These are phyloP conservation scores for Lasioglossum figueresi DNA, from an alignment of 2,888 invertebrate species.

Conservation along the genomic window DNA sequence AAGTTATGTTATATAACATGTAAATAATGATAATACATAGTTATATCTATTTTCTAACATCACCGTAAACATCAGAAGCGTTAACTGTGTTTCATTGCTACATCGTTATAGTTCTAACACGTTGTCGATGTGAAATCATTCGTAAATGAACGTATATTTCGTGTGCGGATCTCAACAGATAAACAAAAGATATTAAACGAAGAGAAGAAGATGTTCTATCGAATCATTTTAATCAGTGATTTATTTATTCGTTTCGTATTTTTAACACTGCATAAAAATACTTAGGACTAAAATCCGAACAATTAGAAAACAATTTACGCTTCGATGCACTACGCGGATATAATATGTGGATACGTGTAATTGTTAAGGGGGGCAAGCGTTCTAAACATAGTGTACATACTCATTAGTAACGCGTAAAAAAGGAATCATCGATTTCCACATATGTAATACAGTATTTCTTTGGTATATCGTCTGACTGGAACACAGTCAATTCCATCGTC, in stretches of 20 bases:
- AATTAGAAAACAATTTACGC: slow-evolving; percentile 26
- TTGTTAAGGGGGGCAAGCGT: slow-evolving; percentile 6
- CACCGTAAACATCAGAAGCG: slow-evolving; percentile 71
- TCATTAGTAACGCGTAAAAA: slow-evolving; percentile 26
- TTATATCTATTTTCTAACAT: slow-evolving; percentile 68
- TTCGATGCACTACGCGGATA: slow-evolving; percentile 34
- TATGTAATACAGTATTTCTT: slow-evolving; percentile 38
- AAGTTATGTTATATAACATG: slow-evolving; percentile 38
- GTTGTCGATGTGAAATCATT: slow-evolving; percentile 20
- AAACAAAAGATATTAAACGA: not conserved
- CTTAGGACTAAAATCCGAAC: slow-evolving; percentile 14
- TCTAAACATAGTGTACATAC: slow-evolving; percentile 23
- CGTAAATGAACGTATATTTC: not conserved
- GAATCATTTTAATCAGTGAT: not conserved
- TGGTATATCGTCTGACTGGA: slow-evolving; percentile 25
- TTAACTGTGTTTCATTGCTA: slow-evolving; percentile 48
- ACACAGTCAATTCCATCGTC: slow-evolving; percentile 17
- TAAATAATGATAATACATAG: slow-evolving; percentile 55
- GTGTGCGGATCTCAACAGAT: slow-evolving; percentile 4
- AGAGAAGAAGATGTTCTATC: not conserved
- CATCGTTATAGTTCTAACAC: slow-evolving; percentile 26
- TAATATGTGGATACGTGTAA: slow-evolving; percentile 14
- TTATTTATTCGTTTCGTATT: not conserved
- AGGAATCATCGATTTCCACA: slow-evolving; percentile 33
- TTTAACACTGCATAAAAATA: slow-evolving; percentile 26